Evolutionary conservation across 1,140 invertebrate genomes (phyloP).

Genomic region (Pomacea maculata): DNA sequence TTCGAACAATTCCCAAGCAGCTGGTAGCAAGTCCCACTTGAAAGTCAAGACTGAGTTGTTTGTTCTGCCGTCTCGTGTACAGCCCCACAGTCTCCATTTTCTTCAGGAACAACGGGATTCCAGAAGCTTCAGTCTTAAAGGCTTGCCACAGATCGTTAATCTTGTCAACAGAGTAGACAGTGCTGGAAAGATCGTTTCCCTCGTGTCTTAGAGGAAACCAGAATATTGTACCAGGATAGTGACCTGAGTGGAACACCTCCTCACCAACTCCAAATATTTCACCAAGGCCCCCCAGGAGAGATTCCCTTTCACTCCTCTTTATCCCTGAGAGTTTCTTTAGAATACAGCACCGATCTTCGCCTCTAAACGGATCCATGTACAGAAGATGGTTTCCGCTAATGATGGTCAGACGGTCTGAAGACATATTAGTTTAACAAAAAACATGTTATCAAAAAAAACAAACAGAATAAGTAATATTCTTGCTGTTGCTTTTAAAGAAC

Average conservation of each 20-base stretch:
- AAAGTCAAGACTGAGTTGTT: too few species aligned
- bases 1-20: too few species aligned
- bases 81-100: conserved; percentile 17
- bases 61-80: too few species aligned
- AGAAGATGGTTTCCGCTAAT: conserved; percentile 48
- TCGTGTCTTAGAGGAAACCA: conserved; percentile 44
- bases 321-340: conserved; percentile 11
- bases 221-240: conserved; percentile 46
- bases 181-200: conserved; percentile 29
- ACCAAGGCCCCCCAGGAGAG: neutral
- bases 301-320: conserved; percentile 16
- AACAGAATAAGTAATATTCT: too few species aligned
- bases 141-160: conserved; percentile 35
- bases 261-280: conserved; percentile 29
- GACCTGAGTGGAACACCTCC: conserved; percentile 25
- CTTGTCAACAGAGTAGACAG: conserved; percentile 32
- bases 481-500: too few species aligned
- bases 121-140: conserved; percentile 34
- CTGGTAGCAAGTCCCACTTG: too few species aligned
- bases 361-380: conserved; percentile 52
- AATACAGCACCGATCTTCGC: conserved; percentile 26
- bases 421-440: neutral
- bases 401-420: conserved; percentile 53
- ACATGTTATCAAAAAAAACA: too few species aligned
- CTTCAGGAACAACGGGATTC: conserved; percentile 42